These are phyloP conservation scores for Pterophyllum scalare DNA, from an alignment of 2,113 vertebrate genomes.

Conservation along the genomic window DNA sequence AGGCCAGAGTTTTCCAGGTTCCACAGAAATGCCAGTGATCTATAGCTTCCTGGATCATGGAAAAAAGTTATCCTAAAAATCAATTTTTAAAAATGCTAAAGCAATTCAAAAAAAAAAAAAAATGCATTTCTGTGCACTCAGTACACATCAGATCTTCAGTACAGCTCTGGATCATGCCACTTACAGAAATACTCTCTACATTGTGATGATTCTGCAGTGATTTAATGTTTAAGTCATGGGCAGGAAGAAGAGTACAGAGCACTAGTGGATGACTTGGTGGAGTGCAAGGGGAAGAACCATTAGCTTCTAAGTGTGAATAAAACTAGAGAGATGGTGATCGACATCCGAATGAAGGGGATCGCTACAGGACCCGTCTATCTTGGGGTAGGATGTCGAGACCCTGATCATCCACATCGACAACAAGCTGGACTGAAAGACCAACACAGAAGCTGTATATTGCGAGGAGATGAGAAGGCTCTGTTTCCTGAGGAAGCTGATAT, in stretches of 20 bases:
- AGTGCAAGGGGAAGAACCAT: neutral
- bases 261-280: neutral
- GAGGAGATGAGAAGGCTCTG: neutral
- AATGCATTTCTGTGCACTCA: neutral
- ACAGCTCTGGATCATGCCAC: neutral
- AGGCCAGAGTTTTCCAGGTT: neutral
- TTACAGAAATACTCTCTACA: neutral
- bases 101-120: fast-evolving
- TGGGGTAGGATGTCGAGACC: neutral
- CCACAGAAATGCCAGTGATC: neutral
- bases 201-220: neutral
- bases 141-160: neutral
- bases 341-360: neutral
- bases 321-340: neutral
- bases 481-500: neutral
- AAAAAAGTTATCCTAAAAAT: neutral
- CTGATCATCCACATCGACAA: neutral
- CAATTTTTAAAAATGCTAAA: neutral
- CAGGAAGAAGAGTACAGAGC: too few species aligned
- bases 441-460: neutral
- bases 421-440: neutral
- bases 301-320: neutral
- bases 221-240: neutral
- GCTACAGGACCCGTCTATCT: neutral
- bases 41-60: neutral